A percentile compares a stretch with the other conserved stretches of the same genome.
phyloP scores from a whole-genome alignment of 2,888 invertebrate genomes.

The Amphimallon solstitiale region DNA sequence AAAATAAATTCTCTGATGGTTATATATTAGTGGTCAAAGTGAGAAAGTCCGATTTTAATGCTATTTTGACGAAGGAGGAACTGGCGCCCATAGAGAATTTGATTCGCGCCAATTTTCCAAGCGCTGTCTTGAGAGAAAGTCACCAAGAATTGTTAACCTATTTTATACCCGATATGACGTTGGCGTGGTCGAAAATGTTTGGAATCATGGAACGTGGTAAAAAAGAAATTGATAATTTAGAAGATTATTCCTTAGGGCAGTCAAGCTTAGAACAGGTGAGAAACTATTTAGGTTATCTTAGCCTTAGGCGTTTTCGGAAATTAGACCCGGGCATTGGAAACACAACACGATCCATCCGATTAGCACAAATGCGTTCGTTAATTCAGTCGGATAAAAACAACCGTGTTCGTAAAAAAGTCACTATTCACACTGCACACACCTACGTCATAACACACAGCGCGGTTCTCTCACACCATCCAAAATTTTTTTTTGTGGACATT shows the following conservation, averaged over 20 bases:
- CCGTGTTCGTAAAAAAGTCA: no score
- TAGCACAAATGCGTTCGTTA: no score
- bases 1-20: slow-evolving; percentile 79
- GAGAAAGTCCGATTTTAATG: slow-evolving; percentile 46
- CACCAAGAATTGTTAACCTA: slow-evolving; percentile 79
- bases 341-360: no score
- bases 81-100: slow-evolving; percentile 48
- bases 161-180: slow-evolving; percentile 69
- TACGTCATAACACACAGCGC: no score
- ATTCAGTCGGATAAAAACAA: no score
- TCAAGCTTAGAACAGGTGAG: slow-evolving; percentile 81
- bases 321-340: no score
- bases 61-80: slow-evolving; percentile 38
- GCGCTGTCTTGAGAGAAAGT: slow-evolving; percentile 68
- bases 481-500: no score
- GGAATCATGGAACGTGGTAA: slow-evolving; percentile 74
- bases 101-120: slow-evolving; percentile 54
- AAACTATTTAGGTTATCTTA: no score
- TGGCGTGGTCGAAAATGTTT: slow-evolving; percentile 81
- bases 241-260: slow-evolving; percentile 86
- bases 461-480: no score
- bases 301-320: no score
- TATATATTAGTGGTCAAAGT: slow-evolving; percentile 63
- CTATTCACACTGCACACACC: no score
- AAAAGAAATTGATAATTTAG: slow-evolving; percentile 65